These are phyloP conservation scores for Congeria kusceri DNA, from an alignment of 2,888 invertebrate species.

Conservation along the genomic window DNA sequence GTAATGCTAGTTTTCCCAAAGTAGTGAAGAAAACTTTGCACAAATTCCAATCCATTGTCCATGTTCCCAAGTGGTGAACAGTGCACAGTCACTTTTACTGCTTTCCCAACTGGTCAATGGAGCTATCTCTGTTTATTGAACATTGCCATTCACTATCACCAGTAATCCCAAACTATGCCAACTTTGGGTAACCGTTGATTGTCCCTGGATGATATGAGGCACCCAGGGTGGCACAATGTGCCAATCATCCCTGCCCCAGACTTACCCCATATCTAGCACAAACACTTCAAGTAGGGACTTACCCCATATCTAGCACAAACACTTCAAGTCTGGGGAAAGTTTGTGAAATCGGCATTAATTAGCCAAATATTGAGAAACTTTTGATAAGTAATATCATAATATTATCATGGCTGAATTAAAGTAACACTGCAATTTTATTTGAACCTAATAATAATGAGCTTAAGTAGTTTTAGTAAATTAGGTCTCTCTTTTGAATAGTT, in stretches of 20 bases:
- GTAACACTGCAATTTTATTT: background rate
- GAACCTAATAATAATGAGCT: background rate
- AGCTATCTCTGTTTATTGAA: conserved; percentile 17
- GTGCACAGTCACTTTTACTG: background rate
- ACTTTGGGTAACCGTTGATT: conserved; percentile 59
- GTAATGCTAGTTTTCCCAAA: no score
- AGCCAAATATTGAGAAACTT: conserved; percentile 38
- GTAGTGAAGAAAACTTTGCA: no score
- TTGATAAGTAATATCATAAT: conserved; percentile 9
- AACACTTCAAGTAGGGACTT: no score
- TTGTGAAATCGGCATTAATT: conserved; percentile 13
- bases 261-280: conserved; percentile 21
- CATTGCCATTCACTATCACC: conserved; percentile 25
- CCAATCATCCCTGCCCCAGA: conserved; percentile 15
- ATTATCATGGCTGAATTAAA: background rate
- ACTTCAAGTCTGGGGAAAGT: conserved; percentile 15
- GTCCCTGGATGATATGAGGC: conserved; percentile 34
- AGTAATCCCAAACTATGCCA: conserved; percentile 56
- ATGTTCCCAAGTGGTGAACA: no score
- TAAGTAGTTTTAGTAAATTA: no score
- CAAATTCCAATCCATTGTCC: no score
- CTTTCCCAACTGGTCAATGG: background rate
- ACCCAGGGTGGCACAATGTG: conserved; percentile 30
- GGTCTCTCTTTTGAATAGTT: no score
- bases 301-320: conserved; percentile 24